phyloP scores from a whole-genome alignment of 2,113 vertebrate species.

The Prunella fulvescens region DNA sequence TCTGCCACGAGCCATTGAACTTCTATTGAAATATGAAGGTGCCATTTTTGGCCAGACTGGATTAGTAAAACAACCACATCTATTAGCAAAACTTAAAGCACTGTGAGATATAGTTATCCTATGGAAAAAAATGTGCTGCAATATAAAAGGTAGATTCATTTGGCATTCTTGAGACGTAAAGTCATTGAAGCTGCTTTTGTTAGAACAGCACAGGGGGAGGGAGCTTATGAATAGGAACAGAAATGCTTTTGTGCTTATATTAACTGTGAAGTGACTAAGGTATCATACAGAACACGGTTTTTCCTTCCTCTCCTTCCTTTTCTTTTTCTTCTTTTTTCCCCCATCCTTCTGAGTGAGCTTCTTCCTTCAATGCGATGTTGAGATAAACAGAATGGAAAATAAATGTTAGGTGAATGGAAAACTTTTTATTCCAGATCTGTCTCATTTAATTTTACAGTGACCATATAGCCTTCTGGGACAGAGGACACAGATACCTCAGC shows the following conservation, averaged over 20 bases:
- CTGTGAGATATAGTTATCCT: background rate
- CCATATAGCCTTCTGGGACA: background rate
- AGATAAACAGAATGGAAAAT: background rate
- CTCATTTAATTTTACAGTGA: background rate
- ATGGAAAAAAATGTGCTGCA: background rate
- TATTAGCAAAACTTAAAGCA: background rate
- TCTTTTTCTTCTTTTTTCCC: background rate
- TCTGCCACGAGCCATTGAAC: background rate
- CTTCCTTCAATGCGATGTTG: background rate
- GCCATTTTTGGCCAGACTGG: background rate
- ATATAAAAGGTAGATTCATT: background rate
- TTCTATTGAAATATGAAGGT: slow-evolving; percentile 16
- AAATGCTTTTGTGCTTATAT: background rate
- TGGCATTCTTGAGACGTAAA: background rate
- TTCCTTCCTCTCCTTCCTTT: background rate
- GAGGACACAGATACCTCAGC: background rate
- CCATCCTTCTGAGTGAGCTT: background rate
- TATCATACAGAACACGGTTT: background rate
- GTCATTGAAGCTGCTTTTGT: background rate
- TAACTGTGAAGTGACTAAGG: background rate
- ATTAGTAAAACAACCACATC: slow-evolving; percentile 1
- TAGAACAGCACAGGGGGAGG: background rate
- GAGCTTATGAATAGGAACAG: background rate
- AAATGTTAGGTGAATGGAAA: background rate
- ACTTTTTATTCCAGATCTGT: background rate